Evolutionary conservation across 2,113 vertebrate species (phyloP).

Genomic region (Orcinus orca): DNA sequence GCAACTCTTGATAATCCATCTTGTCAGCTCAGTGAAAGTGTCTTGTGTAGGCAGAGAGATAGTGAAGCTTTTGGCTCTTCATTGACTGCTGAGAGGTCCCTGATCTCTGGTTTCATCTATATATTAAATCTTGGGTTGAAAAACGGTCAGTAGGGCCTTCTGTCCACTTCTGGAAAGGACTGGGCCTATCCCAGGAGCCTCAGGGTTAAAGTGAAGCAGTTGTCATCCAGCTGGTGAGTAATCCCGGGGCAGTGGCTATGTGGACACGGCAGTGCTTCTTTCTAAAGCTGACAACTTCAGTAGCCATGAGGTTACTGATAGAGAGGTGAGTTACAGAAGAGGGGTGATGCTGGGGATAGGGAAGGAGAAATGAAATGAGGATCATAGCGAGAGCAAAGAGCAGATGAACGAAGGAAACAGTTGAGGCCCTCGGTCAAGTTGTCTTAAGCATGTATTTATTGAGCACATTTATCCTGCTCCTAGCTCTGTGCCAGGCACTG

Average conservation of each 20-base stretch:
- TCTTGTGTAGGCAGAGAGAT: not conserved
- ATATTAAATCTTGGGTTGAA: not conserved
- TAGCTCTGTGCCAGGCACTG: not conserved
- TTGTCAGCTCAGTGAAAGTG: not conserved
- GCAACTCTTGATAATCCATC: not conserved
- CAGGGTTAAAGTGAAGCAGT: not conserved
- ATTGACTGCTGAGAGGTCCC: not conserved
- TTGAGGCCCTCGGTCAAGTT: not conserved
- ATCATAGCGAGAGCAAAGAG: not conserved
- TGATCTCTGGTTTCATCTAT: not conserved
- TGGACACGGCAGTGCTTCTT: not conserved
- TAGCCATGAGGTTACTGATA: not conserved
- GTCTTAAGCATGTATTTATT: not conserved
- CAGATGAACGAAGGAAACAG: not conserved
- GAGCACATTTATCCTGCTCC: not conserved
- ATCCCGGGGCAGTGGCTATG: not conserved
- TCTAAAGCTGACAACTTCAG: not conserved
- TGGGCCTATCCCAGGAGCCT: not conserved
- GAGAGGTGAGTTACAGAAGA: not conserved
- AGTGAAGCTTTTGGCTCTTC: not conserved
- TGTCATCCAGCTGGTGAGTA: not conserved
- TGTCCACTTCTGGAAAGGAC: constrained; percentile 6
- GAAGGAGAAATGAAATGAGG: not conserved
- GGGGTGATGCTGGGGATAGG: not conserved
- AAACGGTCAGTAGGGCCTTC: constrained; percentile 15